Evolutionary conservation across 2,113 vertebrate species (phyloP).

Genomic region (Pelecanus crispus): DNA sequence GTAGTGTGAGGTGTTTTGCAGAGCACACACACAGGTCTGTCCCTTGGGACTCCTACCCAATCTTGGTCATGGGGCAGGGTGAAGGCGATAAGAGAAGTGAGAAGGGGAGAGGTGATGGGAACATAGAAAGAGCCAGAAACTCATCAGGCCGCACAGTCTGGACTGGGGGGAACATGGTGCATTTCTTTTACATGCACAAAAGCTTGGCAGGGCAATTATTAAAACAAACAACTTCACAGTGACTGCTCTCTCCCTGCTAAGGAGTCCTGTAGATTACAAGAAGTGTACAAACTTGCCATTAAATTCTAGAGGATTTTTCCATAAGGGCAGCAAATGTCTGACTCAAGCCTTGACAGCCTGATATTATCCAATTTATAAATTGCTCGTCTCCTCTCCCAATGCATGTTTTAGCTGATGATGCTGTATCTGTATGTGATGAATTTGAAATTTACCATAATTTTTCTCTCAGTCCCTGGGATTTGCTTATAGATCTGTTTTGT

Average conservation of each 20-base stretch:
- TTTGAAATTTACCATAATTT: not conserved
- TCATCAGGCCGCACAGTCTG: not conserved
- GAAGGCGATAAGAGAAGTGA: not conserved
- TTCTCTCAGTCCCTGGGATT: not conserved
- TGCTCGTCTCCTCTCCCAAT: not conserved
- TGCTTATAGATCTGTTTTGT: not conserved
- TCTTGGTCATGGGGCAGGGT: rapidly evolving
- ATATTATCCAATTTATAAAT: not conserved
- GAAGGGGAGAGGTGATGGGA: not conserved
- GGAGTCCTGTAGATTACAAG: not conserved
- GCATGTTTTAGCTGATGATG: not conserved
- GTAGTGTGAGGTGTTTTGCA: not conserved
- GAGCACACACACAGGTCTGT: not conserved
- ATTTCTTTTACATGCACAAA: not conserved
- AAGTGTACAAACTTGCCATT: not conserved
- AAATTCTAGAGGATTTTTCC: constrained; percentile 40
- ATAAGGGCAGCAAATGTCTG: not conserved
- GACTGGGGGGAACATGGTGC: not conserved
- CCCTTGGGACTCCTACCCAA: not conserved
- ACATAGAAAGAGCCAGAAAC: not conserved
- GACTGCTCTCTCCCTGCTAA: not conserved
- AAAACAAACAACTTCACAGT: not conserved
- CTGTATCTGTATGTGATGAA: not conserved
- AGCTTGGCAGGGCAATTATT: not conserved
- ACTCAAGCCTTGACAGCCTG: not conserved